A percentile compares a stretch with the other conserved stretches of the same genome.
phyloP scores from a whole-genome alignment of 2,888 invertebrate genomes.

The Apeira syringaria region DNA sequence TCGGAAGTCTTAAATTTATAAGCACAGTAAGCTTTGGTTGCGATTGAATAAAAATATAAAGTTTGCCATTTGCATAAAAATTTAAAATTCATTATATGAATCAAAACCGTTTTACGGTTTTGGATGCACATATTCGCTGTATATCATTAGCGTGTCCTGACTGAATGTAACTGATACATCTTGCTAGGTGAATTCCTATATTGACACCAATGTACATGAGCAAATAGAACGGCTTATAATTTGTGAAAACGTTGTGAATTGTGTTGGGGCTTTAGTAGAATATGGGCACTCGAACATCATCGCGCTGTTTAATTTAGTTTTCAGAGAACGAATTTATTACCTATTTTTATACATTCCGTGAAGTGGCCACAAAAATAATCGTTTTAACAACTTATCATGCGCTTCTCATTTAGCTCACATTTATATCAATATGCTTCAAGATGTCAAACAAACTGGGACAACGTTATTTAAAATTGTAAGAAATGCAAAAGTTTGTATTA shows the following conservation, averaged over 20 bases:
- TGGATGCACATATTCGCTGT: not conserved
- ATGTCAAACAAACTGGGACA: conserved; percentile 11
- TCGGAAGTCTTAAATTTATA: too few relatives aligned
- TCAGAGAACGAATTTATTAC: conserved; percentile 6
- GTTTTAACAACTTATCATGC: conserved; percentile 9
- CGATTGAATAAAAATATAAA: too few relatives aligned
- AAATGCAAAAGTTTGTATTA: not conserved
- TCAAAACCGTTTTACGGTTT: not conserved
- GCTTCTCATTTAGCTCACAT: conserved; percentile 10
- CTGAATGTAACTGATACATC: not conserved
- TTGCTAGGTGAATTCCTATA: too few relatives aligned
- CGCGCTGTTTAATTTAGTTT: not conserved
- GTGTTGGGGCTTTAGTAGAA: conserved; percentile 1
- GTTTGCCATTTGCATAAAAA: conserved; percentile 6
- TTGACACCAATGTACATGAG: not conserved
- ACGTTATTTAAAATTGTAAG: not conserved
- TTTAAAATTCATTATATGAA: conserved; percentile 2
- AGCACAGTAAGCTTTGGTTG: too few relatives aligned
- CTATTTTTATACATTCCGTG: conserved; percentile 5
- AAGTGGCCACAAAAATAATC: conserved; percentile 5
- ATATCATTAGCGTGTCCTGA: not conserved
- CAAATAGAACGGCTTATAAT: conserved; percentile 1
- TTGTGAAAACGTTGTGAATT: not conserved
- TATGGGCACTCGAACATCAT: conserved; percentile 1
- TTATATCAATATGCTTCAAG: conserved; percentile 12